Base-by-base conservation (phyloP, 2,888 invertebrate species). In the Polyploca ridens region DNA sequence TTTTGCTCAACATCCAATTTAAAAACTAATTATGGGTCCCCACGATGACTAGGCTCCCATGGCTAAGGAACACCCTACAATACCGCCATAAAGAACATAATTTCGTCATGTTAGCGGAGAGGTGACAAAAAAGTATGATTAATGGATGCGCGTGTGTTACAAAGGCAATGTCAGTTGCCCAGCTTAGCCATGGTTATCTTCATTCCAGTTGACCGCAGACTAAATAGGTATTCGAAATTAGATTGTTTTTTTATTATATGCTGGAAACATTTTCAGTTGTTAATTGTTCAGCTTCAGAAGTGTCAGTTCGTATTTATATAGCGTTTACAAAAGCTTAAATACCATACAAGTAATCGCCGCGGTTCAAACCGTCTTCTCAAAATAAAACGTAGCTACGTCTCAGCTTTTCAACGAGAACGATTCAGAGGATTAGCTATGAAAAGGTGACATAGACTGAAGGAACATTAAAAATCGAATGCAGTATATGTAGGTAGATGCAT, bases 101-200 rank as follows among this genome's bases (percentile, higher is more conserved):
- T 89, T 89, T 90, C 88, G 89, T 89, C 91, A 88, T 91, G 90
- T 91, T 91, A 90, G 85, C 86, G 84, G 81, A 78, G 75, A 78
- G 88, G 87, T 92, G 92, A 93, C 91, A 92, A 93, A 93, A 93
- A 93, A 91, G 74, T 62, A 84, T 93, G 93, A 93, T 93, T 93
- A 89, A 93, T 93, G 91, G 82, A 82, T 80, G 77, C 69, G 71
- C 68, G 76, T 82, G 82, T 78, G 83, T 82, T 86, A 88, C 86
- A 89, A 91, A 89, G 83, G 87, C 86, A 78, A 81, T 89, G 90
- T 87, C 88, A 84, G 87, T 83, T 77, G 19, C n/a, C 19, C n/a
- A 77, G 77, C 79, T 78, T 73, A 41, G 13, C 41, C 13, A 78
- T 78, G 72, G 66, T 79, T 78, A 66, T 82, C 83, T 86, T 85